Percentiles rank a stretch among this genome's conserved stretches.
Evolutionary conservation across 2,888 invertebrate species (phyloP).

Genomic region (Cantharis rustica): DNA sequence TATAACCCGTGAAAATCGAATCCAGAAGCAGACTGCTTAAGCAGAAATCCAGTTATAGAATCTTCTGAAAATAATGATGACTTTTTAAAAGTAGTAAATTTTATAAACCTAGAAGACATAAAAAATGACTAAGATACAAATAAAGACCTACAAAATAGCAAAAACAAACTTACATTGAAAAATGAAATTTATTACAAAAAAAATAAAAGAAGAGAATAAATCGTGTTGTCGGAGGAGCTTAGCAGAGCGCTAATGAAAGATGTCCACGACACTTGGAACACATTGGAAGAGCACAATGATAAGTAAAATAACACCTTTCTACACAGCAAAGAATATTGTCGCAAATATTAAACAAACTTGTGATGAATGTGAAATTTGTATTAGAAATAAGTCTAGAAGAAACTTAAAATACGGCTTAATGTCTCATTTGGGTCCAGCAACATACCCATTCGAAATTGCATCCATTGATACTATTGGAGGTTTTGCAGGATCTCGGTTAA

Average conservation of each 20-base stretch:
- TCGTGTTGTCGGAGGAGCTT: too few species aligned
- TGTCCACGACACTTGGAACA: background rate
- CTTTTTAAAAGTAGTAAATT: background rate
- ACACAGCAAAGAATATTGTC: constrained; percentile 9
- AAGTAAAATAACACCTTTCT: background rate
- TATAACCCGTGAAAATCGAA: constrained; percentile 7
- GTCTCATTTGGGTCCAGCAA: constrained; percentile 35
- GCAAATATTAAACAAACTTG: constrained; percentile 21
- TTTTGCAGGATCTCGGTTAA: constrained; percentile 43
- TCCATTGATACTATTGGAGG: constrained; percentile 45
- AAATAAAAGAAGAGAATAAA: too few species aligned
- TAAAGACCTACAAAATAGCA: background rate
- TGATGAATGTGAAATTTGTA: constrained; percentile 34
- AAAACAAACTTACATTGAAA: too few species aligned
- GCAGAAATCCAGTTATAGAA: constrained; percentile 1
- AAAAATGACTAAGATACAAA: background rate
- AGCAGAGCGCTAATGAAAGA: too few species aligned
- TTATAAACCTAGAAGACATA: background rate
- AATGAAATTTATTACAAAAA: too few species aligned
- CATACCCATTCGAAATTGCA: constrained; percentile 40
- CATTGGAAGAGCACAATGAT: background rate
- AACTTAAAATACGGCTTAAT: constrained; percentile 32
- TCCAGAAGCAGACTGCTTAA: background rate
- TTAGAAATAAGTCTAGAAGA: constrained; percentile 42
- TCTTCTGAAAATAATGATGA: constrained; percentile 10